phyloP scores from a whole-genome alignment of 2,113 vertebrate species.

The Pseudopipra pipra region DNA sequence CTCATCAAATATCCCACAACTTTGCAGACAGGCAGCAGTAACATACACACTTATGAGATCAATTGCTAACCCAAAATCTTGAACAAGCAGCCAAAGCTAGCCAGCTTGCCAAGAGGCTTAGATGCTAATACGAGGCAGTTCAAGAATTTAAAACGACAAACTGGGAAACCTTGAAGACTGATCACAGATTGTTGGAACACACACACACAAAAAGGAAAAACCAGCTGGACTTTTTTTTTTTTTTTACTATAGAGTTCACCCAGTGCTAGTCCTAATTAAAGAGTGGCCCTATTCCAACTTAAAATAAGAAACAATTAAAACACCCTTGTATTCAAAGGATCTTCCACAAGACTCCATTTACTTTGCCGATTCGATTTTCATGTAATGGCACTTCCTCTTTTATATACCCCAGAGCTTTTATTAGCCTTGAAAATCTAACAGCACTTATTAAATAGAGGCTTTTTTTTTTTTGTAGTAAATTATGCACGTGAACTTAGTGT shows the following conservation, averaged over 20 bases:
- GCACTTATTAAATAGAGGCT: neutral
- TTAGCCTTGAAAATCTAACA: neutral
- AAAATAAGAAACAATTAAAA: slow-evolving; percentile 18
- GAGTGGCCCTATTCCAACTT: neutral
- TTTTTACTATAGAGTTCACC: neutral
- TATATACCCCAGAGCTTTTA: neutral
- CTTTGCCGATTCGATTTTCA: neutral
- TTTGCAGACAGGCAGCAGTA: neutral
- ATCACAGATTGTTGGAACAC: slow-evolving; percentile 30
- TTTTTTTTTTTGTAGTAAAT: neutral
- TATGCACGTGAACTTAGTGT: neutral
- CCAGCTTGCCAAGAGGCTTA: slow-evolving; percentile 20
- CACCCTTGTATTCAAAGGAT: neutral
- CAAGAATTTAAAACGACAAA: slow-evolving; percentile 32
- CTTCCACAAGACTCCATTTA: neutral
- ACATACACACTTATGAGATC: neutral
- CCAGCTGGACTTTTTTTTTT: neutral
- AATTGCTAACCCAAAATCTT: neutral
- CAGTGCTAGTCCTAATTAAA: neutral
- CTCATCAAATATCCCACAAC: neutral
- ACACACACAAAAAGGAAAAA: neutral
- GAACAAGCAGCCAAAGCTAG: neutral
- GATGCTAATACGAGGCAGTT: neutral
- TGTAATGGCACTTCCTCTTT: neutral
- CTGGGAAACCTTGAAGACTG: neutral